Evolutionary conservation across 2,113 vertebrate species (phyloP).

Genomic region (Glaucomys volans): DNA sequence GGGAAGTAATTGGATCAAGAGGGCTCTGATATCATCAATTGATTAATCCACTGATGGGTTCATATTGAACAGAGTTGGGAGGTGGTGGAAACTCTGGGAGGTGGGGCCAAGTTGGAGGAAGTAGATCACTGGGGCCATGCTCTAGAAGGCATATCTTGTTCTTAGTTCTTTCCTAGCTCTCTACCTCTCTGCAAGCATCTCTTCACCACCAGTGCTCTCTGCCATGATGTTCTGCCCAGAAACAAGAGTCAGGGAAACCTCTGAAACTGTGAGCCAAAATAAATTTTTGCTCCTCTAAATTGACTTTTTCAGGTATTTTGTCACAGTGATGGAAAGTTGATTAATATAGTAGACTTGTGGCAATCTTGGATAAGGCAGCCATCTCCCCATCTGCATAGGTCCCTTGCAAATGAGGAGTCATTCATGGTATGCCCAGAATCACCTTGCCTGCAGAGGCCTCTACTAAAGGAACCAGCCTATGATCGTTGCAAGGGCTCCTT

Average conservation of each 20-base stretch:
- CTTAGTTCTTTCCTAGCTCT: background rate
- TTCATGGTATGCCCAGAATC: background rate
- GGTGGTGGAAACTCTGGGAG: too few relatives aligned
- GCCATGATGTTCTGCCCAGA: background rate
- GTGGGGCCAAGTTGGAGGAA: background rate
- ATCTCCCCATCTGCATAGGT: fast-evolving
- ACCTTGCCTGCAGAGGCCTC: background rate
- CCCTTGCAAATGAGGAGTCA: background rate
- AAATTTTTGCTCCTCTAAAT: background rate
- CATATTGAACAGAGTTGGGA: background rate
- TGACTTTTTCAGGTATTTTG: background rate
- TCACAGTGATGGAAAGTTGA: background rate
- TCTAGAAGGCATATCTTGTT: background rate
- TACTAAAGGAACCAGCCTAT: background rate
- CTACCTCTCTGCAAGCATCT: background rate
- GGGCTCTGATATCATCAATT: background rate
- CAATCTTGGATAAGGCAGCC: background rate
- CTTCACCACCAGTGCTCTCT: background rate
- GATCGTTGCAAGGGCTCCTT: background rate
- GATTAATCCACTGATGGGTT: background rate
- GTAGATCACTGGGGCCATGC: background rate
- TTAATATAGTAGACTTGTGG: background rate
- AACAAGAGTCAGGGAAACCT: background rate
- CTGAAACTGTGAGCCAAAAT: background rate
- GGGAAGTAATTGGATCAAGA: background rate